A percentile compares a stretch with the other conserved stretches of the same genome.
Evolutionary conservation across 1,140 invertebrate genomes (phyloP).

Genomic region (Trialeurodes vaporariorum): DNA sequence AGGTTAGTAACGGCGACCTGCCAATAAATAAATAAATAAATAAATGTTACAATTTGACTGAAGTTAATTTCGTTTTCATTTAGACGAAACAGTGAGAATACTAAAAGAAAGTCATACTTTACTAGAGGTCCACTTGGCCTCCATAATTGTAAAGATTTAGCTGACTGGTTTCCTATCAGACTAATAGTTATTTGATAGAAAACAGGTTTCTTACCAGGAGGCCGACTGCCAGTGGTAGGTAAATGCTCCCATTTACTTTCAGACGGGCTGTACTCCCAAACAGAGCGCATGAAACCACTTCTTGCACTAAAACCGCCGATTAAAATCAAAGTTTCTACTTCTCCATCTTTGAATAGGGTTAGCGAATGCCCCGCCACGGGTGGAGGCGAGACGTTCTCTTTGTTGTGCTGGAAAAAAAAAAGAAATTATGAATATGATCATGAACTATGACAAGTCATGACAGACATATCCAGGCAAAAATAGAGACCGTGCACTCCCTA

Average conservation of each 20-base stretch:
- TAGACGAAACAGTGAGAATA: too few relatives aligned
- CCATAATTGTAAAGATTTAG: constrained; percentile 8
- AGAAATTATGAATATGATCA: too few relatives aligned
- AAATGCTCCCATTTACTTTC: constrained; percentile 56
- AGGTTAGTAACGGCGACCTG: too few relatives aligned
- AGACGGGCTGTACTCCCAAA: constrained; percentile 73
- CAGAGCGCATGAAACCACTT: constrained; percentile 57
- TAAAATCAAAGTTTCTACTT: constrained; percentile 63
- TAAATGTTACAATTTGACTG: too few relatives aligned
- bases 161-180: neutral
- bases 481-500: too few relatives aligned
- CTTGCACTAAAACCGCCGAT: constrained; percentile 80
- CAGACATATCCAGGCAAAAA: too few relatives aligned
- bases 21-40: too few relatives aligned
- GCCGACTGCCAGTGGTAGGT: constrained; percentile 54
- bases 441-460: too few relatives aligned
- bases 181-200: neutral
- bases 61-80: too few relatives aligned
- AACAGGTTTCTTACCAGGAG: constrained; percentile 40
- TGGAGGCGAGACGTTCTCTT: constrained; percentile 38
- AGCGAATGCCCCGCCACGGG: constrained; percentile 77
- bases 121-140: too few relatives aligned
- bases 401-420: constrained; percentile 14
- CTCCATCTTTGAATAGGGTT: constrained; percentile 58
- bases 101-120: too few relatives aligned